Conservation (phyloP, 1,140 invertebrate genomes). For the Drosophila funebris region DNA sequence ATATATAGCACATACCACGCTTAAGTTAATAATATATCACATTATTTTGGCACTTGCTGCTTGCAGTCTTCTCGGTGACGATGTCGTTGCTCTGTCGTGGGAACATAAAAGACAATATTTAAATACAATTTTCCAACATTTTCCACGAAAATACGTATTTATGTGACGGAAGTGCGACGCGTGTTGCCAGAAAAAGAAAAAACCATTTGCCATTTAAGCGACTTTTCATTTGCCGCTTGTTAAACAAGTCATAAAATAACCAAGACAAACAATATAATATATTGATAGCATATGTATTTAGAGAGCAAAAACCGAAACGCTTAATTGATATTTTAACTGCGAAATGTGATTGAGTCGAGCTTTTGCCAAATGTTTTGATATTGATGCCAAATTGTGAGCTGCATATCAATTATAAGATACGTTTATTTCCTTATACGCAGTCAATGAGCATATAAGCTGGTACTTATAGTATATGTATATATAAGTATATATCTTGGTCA, state of each 20-base stretch:
- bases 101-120: conserved; percentile 21
- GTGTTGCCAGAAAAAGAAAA: conserved; percentile 39
- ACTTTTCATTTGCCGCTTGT: conserved; percentile 24
- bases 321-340: conserved; percentile 58
- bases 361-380: conserved; percentile 60
- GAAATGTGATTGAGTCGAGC: conserved; percentile 42
- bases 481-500: conserved; percentile 8
- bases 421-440: conserved; percentile 56
- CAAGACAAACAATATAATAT: conserved; percentile 8
- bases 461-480: conserved; percentile 2
- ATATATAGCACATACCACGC: conserved; percentile 3
- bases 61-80: conserved; percentile 32
- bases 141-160: conserved; percentile 54
- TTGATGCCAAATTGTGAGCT: conserved; percentile 45
- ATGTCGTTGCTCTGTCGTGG: conserved; percentile 49
- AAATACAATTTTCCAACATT: conserved; percentile 39
- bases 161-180: conserved; percentile 65
- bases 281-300: conserved; percentile 25
- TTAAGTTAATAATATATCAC: conserved; percentile 56
- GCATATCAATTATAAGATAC: conserved; percentile 45
- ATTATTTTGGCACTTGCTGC: conserved; percentile 62
- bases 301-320: conserved; percentile 13
- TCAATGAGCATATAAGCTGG: conserved; percentile 13
- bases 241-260: conserved; percentile 25
- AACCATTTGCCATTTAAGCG: conserved; percentile 51